Conservation (phyloP, 2,888 invertebrate species). For the Coelopa pilipes region DNA sequence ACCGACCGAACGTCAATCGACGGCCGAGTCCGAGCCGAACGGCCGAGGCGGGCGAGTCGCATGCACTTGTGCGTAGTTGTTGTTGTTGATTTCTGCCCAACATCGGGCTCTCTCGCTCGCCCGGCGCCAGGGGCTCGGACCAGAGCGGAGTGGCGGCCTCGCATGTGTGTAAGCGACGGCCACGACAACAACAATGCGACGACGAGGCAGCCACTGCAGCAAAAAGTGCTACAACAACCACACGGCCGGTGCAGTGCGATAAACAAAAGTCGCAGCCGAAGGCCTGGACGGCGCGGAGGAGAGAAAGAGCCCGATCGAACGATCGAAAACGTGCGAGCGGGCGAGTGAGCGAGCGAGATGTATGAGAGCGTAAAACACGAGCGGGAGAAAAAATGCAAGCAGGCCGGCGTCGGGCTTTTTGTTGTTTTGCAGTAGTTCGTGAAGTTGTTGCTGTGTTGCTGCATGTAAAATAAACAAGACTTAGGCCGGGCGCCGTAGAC, state of each 20-base stretch:
- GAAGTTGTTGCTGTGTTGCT: slow-evolving; percentile 18
- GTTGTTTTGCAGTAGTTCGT: slow-evolving; percentile 27
- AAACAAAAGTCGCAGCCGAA: slow-evolving; percentile 23
- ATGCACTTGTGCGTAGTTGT: slow-evolving; percentile 32
- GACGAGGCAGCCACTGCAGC: not conserved
- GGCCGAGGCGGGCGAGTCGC: slow-evolving; percentile 13
- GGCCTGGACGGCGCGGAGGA: slow-evolving; percentile 14
- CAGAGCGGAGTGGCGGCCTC: slow-evolving; percentile 16
- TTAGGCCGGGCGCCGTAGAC: slow-evolving; percentile 43
- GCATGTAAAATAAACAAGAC: slow-evolving; percentile 21
- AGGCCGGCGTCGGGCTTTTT: slow-evolving; percentile 26
- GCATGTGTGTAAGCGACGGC: slow-evolving; percentile 34
- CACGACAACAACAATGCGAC: too few relatives aligned
- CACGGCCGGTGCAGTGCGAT: slow-evolving; percentile 21
- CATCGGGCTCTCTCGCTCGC: slow-evolving; percentile 14
- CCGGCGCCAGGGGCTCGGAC: slow-evolving; percentile 11
- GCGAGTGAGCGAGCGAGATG: slow-evolving; percentile 18
- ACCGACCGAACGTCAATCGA: slow-evolving; percentile 42
- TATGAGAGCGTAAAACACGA: slow-evolving; percentile 28
- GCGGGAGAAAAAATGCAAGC: slow-evolving; percentile 30
- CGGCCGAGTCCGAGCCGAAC: slow-evolving; percentile 27
- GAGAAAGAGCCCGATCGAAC: slow-evolving; percentile 34
- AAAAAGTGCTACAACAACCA: slow-evolving; percentile 11
- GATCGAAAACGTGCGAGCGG: slow-evolving; percentile 9
- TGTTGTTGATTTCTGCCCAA: slow-evolving; percentile 22